Conservation (phyloP, 37 sponge, comb jelly and placozoan species). For the Chondrilla cf. caribensis region DNA sequence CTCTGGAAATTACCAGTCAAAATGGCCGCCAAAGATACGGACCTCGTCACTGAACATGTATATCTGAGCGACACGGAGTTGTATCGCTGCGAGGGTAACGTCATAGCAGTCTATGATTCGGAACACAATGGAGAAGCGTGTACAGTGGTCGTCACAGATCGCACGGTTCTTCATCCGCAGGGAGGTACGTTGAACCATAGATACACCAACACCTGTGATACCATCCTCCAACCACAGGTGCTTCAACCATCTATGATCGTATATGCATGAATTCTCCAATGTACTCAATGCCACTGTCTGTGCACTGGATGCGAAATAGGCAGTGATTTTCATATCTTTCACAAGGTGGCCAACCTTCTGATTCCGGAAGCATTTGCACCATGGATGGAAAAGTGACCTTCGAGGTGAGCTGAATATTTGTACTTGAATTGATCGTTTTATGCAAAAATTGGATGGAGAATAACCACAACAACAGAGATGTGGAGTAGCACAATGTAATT, state of each 20-base stretch:
- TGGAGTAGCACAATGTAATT: no score
- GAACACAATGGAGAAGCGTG: slow-evolving; percentile 19
- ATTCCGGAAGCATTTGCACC: slow-evolving; percentile 45
- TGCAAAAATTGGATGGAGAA: not conserved
- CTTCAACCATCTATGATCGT: no score
- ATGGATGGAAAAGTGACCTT: slow-evolving; percentile 33
- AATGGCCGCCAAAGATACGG: not conserved
- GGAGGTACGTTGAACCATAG: slow-evolving; percentile 49
- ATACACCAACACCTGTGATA: no score
- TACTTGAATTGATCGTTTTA: not conserved
- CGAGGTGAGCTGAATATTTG: slow-evolving; percentile 4
- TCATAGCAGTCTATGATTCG: slow-evolving; percentile 14
- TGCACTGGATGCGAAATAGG: no score
- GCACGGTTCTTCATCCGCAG: slow-evolving; percentile 85
- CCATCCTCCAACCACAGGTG: no score
- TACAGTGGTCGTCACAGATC: slow-evolving; percentile 40
- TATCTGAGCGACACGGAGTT: slow-evolving; percentile 66
- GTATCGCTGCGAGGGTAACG: slow-evolving; percentile 20
- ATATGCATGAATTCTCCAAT: not conserved
- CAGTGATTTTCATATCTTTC: no score
- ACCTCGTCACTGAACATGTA: slow-evolving; percentile 46
- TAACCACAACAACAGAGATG: no score
- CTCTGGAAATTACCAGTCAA: no score
- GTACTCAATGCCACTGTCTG: not conserved
- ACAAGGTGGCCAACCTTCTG: slow-evolving; percentile 83